Evolutionary conservation across 2,113 vertebrate genomes (phyloP).

Genomic region (Lophura nycthemera): DNA sequence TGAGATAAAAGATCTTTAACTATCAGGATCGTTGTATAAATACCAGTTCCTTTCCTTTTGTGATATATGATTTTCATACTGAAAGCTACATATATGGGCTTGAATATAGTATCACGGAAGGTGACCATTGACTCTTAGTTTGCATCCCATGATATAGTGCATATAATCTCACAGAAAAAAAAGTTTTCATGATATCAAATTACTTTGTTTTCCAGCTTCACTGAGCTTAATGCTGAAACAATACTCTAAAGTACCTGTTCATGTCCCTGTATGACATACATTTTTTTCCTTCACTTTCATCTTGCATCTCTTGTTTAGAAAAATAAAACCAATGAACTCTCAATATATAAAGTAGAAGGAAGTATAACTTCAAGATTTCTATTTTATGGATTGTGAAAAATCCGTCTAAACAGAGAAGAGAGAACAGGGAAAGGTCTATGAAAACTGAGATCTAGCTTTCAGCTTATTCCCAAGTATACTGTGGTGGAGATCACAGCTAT

Average conservation of each 20-base stretch:
- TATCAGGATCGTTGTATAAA: neutral
- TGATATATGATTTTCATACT: neutral
- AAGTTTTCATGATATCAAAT: neutral
- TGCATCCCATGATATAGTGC: neutral
- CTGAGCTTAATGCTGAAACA: neutral
- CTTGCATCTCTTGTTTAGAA: neutral
- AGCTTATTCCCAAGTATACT: neutral
- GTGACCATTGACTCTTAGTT: neutral
- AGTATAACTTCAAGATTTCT: neutral
- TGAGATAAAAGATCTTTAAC: neutral
- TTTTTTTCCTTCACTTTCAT: neutral
- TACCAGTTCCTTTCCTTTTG: neutral
- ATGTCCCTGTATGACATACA: neutral
- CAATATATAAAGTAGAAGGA: neutral
- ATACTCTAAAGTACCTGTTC: neutral
- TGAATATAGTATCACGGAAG: neutral
- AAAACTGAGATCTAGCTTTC: neutral
- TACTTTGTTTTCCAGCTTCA: neutral
- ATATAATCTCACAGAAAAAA: neutral
- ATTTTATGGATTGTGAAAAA: neutral
- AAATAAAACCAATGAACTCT: neutral
- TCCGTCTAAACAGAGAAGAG: neutral
- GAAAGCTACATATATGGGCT: neutral
- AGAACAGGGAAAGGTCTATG: neutral
- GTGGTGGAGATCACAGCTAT: neutral